Evolutionary conservation across 2,113 vertebrate genomes (phyloP).

Genomic region (Garra rufa): DNA sequence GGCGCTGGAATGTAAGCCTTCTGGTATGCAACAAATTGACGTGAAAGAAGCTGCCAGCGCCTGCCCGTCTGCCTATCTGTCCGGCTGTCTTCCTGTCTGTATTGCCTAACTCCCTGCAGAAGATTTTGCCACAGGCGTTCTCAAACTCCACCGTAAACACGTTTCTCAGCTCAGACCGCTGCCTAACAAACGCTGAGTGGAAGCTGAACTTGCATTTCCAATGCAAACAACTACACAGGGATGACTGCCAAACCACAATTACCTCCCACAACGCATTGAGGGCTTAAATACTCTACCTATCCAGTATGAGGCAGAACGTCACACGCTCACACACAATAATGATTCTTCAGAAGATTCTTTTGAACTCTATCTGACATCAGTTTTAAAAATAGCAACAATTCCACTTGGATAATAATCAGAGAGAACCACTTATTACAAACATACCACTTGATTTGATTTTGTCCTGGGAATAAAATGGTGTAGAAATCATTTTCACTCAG

Average conservation of each 20-base stretch:
- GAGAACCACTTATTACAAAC: not conserved
- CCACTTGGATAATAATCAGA: not conserved
- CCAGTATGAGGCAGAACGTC: not conserved
- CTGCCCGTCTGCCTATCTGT: slow-evolving; percentile 19
- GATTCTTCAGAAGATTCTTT: not conserved
- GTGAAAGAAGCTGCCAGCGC: slow-evolving; percentile 58
- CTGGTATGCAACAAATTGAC: slow-evolving; percentile 67
- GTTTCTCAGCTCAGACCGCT: slow-evolving; percentile 14
- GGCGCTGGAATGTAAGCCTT: slow-evolving; percentile 66
- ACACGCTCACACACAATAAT: not conserved
- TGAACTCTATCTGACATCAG: not conserved
- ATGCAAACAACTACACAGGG: slow-evolving; percentile 46
- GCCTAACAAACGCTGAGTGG: not conserved
- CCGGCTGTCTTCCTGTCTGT: slow-evolving; percentile 8
- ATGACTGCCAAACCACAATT: slow-evolving; percentile 54
- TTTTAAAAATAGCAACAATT: not conserved
- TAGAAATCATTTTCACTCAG: not conserved
- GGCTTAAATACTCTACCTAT: slow-evolving; percentile 35
- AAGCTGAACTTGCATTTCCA: slow-evolving; percentile 20
- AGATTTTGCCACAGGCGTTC: slow-evolving; percentile 21
- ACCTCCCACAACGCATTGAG: slow-evolving; percentile 37
- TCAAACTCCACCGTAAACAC: slow-evolving; percentile 13
- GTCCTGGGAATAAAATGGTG: not conserved
- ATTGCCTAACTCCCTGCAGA: slow-evolving; percentile 23
- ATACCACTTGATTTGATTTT: not conserved